Evolutionary conservation across 2,797 vertebrate species (phyloP), one percentile per base, ranked within the genome.

Genomic region (Phyllotis vaccarum): DNA sequence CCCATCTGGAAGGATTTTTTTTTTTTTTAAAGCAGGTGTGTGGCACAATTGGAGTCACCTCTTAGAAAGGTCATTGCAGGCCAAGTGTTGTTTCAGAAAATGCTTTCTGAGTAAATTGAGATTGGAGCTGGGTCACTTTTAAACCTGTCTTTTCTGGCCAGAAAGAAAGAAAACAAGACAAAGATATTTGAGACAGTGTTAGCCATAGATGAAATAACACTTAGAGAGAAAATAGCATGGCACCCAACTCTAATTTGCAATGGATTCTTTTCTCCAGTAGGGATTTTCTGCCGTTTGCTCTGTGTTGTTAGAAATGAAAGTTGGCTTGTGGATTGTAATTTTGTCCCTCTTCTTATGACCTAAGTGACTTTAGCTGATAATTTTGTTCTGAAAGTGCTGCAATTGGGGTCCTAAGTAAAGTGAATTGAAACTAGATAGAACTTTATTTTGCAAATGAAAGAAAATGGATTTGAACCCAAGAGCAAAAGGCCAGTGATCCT

Each of bases 1-100:
- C 2, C 14, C 6, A 5, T 19, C 8, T 3, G 24, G 74, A 7
- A 87, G 7, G 1, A 2, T 8, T 21, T 5, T 5, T 43, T 6
- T 34, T 11, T 66, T 66, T 49, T 49, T 49, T 49, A 9, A 29
- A 72, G 68, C 78, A 12, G 4, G 43, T 56, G 19, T 4, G 0
- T 1, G 17, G 8, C 9, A 1, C 10, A n/a, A 4, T 11, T 19
- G 34, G 29, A 43, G 3, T 49, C 68, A 14, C 16, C 72, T n/a
- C 56, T 12, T 8, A 68, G 76, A 37, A 86, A 76, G 40, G 43
- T 56, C 10, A 2, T 13, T 76, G 34, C 8, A 5, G 86, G 66
- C 8, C 8, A 29, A 46, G 34, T 40, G 19, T 86, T 89, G 24
- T 90, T 68, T 90, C 75, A 62, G 86, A 76, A 76, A 60, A 54